Conservation (phyloP, 2,888 invertebrate genomes). For the Ormyrus labotus region DNA sequence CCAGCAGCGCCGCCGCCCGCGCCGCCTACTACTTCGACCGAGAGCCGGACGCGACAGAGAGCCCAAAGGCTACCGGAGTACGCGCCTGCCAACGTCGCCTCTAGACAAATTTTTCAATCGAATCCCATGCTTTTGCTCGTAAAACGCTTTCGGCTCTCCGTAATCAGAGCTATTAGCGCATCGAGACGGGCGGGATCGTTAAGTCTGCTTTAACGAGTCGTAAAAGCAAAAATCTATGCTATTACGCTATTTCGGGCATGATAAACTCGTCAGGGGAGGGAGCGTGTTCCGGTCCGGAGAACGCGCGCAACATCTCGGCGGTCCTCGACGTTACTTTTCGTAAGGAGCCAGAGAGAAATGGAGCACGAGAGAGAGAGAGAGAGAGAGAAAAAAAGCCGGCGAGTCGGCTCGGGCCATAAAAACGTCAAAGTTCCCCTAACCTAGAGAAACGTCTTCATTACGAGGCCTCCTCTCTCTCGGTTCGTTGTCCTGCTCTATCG, state of each 20-base stretch:
- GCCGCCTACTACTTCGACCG: background rate
- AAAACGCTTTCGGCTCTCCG: too few species aligned
- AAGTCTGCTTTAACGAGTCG: conserved; percentile 59
- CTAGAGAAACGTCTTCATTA: conserved; percentile 76
- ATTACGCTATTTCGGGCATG: conserved; percentile 74
- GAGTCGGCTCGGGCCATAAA: conserved; percentile 73
- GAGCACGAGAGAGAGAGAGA: conserved; percentile 37
- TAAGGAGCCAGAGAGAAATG: conserved; percentile 34
- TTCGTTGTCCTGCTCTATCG: conserved; percentile 35
- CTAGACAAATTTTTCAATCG: too few species aligned
- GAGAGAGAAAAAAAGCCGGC: conserved; percentile 58
- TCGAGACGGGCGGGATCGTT: conserved; percentile 61
- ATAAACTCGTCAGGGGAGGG: conserved; percentile 69
- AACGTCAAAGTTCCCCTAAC: conserved; percentile 76
- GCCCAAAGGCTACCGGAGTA: background rate
- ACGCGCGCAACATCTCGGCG: background rate
- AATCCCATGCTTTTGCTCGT: too few species aligned
- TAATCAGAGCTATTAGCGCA: background rate
- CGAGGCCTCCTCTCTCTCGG: conserved; percentile 59
- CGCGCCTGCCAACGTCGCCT: too few species aligned
- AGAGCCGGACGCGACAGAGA: background rate
- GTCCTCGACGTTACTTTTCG: background rate
- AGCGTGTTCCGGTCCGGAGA: background rate
- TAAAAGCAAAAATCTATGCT: conserved; percentile 61
- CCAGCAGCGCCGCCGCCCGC: conserved; percentile 54